Base-by-base conservation (phyloP, 2,797 vertebrate genomes). In the Rhabdomys pumilio region DNA sequence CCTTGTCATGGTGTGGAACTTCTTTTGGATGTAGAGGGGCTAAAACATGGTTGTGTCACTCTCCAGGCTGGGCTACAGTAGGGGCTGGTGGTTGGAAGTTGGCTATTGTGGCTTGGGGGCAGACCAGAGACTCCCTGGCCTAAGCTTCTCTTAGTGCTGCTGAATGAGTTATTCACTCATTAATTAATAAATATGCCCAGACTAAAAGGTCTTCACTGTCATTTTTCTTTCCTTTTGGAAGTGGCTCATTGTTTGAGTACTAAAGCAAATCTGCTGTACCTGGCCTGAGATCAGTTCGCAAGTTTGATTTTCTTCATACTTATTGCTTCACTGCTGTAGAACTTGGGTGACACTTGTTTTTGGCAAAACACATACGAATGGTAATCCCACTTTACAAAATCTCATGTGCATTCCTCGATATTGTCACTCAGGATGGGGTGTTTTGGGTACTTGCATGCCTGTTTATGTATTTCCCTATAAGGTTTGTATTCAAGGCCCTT, bases 401-500 rank as follows among this genome's bases (percentile, higher is more conserved):
- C 57, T 86, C 3, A 0, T 10, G 2, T 1, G 15, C 4, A 13
- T n/a, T 26, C 6, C 53, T 93, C 9, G 6, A 0, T n/a, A 24
- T 14, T 67, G 38, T 2, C 26, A 57, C 34, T 2, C 12, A 0
- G 26, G 47, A 31, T 29, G 3, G 61, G 12, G 38, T 6, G 34
- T 81, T 94, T 14, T 4, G 47, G 34, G 24, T 81, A 7, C 38
- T 50, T 14, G 26, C 24, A 50, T 3, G 6, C 24, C 14, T 34
- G n/a, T 29, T 15, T 88, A 6, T 59, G 1, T 63, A 55, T 59
- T 92, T 79, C 31, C 38, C 41, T 26, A 6, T 38, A 76, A 17
- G 4, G 41, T 9, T 53, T 9, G 26, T 73, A 53, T 61, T 65
- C 38, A 29, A 44, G 61, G 19, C 50, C 26, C 9, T 81, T 87